Percentiles rank a stretch among this genome's conserved stretches.
Evolutionary conservation across 2,888 invertebrate species (phyloP).

Genomic region (Harmothoe impar): DNA sequence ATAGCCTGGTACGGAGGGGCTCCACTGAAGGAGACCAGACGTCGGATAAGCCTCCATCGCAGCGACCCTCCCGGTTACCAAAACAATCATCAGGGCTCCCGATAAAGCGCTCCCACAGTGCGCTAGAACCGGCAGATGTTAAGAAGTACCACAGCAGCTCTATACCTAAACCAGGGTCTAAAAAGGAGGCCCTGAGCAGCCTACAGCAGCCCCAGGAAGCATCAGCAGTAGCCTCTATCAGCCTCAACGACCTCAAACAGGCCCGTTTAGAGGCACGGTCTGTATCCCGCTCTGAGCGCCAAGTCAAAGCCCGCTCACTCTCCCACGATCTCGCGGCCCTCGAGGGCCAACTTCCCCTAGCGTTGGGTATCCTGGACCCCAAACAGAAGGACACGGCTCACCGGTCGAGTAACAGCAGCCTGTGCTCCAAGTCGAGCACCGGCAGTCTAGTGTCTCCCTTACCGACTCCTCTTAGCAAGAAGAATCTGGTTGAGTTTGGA

Average conservation of each 20-base stretch:
- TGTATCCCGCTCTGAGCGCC: background rate
- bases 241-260: slow-evolving; percentile 19
- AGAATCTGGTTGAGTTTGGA: slow-evolving; percentile 21
- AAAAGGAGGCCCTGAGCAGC: background rate
- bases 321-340: background rate
- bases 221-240: background rate
- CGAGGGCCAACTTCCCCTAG: slow-evolving; percentile 1
- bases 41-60: background rate
- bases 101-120: slow-evolving; percentile 28
- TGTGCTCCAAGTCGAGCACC: slow-evolving; percentile 38
- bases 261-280: background rate
- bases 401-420: slow-evolving; percentile 39
- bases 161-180: slow-evolving; percentile 14
- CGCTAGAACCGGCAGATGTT: slow-evolving; percentile 29
- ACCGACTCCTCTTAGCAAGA: slow-evolving; percentile 47
- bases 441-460: slow-evolving; percentile 45
- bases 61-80: slow-evolving; percentile 24
- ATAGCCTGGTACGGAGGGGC: background rate
- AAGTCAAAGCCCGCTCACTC: slow-evolving; percentile 5
- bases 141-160: slow-evolving; percentile 46
- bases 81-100: slow-evolving; percentile 34
- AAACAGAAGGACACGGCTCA: slow-evolving; percentile 9
- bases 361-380: background rate
- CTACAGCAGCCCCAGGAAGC: background rate
- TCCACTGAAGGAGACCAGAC: background rate